Evolutionary conservation across 1,140 invertebrate species (phyloP).

Genomic region (Pinna nobilis): DNA sequence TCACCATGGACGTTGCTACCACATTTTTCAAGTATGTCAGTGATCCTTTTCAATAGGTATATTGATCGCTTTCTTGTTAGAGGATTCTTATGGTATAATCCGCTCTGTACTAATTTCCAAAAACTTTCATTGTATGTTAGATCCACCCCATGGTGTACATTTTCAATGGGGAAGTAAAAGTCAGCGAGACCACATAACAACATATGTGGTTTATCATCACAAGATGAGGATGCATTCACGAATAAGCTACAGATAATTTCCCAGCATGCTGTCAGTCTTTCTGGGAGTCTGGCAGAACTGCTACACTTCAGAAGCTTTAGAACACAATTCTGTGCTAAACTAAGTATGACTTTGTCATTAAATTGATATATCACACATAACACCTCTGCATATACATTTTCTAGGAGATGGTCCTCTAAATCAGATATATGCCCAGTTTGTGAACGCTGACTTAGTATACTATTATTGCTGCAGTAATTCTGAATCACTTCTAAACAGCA

Average conservation of each 20-base stretch:
- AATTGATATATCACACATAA: constrained; percentile 6
- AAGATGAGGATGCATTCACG: background rate
- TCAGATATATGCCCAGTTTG: background rate
- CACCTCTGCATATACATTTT: background rate
- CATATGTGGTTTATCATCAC: constrained; percentile 19
- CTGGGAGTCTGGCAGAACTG: background rate
- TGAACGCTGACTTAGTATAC: background rate
- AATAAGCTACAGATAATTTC: constrained; percentile 12
- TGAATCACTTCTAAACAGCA: constrained; percentile 13
- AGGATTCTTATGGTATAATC: constrained; percentile 47
- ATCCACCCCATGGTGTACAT: constrained; percentile 10
- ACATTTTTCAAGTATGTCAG: constrained; percentile 54
- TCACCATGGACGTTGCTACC: constrained; percentile 23
- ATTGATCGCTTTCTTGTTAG: constrained; percentile 52
- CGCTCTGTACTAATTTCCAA: constrained; percentile 56
- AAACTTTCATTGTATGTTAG: constrained; percentile 29
- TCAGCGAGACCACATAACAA: constrained; percentile 56
- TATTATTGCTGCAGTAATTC: background rate
- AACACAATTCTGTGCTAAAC: background rate
- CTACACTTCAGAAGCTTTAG: constrained; percentile 31
- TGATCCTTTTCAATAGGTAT: constrained; percentile 60
- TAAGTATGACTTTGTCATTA: background rate
- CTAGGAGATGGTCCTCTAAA: background rate
- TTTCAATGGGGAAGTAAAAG: constrained; percentile 50
- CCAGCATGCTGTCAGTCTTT: constrained; percentile 12